These are phyloP conservation scores for Malachius bipustulatus DNA, from an alignment of 2,888 invertebrate genomes.

Conservation along the genomic window DNA sequence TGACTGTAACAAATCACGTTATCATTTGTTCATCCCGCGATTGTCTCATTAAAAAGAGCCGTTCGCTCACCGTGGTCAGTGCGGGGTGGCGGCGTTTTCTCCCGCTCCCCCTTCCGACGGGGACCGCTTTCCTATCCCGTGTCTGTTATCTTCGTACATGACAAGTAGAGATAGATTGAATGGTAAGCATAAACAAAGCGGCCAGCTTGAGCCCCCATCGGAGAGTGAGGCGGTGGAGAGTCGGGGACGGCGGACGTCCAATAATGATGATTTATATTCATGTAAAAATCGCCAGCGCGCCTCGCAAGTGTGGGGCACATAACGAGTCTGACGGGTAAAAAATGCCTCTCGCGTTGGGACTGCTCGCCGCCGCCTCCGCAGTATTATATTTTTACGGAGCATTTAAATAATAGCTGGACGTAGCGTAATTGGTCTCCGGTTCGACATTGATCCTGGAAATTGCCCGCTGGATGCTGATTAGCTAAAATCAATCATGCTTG, in stretches of 20 bases:
- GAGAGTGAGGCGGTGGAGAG: conserved; percentile 20
- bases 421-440: conserved; percentile 60
- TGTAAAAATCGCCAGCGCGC: conserved; percentile 44
- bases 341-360: conserved; percentile 28
- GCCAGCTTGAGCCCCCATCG: conserved; percentile 27
- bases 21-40: no score
- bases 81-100: no score
- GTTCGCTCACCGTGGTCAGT: no score
- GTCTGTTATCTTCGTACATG: conserved; percentile 26
- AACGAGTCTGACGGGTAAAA: conserved; percentile 33
- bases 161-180: conserved; percentile 28
- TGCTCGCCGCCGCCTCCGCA: conserved; percentile 32
- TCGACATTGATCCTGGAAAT: no score
- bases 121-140: no score
- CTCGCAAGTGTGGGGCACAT: conserved; percentile 40
- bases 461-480: no score
- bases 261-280: conserved; percentile 49
- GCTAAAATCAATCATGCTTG: no score
- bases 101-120: no score
- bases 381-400: conserved; percentile 36
- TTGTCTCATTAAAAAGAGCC: no score
- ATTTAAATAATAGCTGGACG: conserved; percentile 26
- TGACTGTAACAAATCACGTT: no score
- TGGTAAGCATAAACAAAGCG: conserved; percentile 34
- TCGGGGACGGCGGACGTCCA: conserved; percentile 30